Evolutionary conservation across 2,888 invertebrate genomes (phyloP).

Genomic region (Hirtodrosophila confusa): DNA sequence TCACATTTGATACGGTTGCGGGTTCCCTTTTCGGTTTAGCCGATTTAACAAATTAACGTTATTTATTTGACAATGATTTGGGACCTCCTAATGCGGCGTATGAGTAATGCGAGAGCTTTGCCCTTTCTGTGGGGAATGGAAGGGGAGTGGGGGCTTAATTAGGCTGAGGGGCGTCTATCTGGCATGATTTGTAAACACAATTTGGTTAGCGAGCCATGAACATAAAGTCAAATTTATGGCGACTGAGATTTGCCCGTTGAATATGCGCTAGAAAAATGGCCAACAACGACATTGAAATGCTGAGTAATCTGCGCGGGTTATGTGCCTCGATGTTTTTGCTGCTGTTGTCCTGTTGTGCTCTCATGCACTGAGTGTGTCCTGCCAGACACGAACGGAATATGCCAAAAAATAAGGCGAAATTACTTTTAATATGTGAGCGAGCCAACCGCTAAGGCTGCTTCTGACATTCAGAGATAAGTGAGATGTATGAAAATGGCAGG

Average conservation of each 20-base stretch:
- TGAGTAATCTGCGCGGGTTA: slow-evolving; percentile 68
- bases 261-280: slow-evolving; percentile 51
- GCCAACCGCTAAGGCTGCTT: slow-evolving; percentile 21
- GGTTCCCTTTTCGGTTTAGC: slow-evolving; percentile 20
- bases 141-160: slow-evolving; percentile 49
- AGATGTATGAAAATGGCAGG: slow-evolving; percentile 48
- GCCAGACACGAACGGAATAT: slow-evolving; percentile 62
- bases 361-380: slow-evolving; percentile 14
- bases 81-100: slow-evolving; percentile 68
- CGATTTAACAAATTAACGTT: slow-evolving; percentile 75
- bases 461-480: slow-evolving; percentile 72
- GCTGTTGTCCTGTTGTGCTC: background rate
- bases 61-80: slow-evolving; percentile 78
- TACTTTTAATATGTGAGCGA: slow-evolving; percentile 72
- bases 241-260: slow-evolving; percentile 66
- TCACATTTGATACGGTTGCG: slow-evolving; percentile 9
- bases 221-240: slow-evolving; percentile 80
- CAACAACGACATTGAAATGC: slow-evolving; percentile 64
- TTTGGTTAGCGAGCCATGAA: slow-evolving; percentile 74
- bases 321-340: slow-evolving; percentile 14
- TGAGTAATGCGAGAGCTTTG: slow-evolving; percentile 73
- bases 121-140: slow-evolving; percentile 30
- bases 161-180: slow-evolving; percentile 46
- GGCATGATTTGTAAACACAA: slow-evolving; percentile 75
- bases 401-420: slow-evolving; percentile 72